Conservation (phyloP, 2,113 vertebrate genomes). For the Aspidoscelis tigris region DNA sequence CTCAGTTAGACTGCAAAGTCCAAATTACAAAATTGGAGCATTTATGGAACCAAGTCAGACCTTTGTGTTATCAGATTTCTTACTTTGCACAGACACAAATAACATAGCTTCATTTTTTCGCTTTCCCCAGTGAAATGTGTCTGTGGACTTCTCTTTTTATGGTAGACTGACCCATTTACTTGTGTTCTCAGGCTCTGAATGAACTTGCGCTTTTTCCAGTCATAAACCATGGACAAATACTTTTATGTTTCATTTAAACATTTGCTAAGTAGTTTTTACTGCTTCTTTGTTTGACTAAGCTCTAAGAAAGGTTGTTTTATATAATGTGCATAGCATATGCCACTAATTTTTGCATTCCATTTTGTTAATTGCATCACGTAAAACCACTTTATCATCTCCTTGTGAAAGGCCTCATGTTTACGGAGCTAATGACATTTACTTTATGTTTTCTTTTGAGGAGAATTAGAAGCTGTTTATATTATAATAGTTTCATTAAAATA, state of each 20-base stretch:
- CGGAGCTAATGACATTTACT: conserved; percentile 53
- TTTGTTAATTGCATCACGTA: conserved; percentile 52
- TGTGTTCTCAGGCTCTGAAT: conserved; percentile 38
- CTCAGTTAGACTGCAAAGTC: not conserved
- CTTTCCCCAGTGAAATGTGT: not conserved
- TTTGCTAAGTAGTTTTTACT: conserved; percentile 62
- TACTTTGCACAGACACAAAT: not conserved
- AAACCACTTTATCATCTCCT: conserved; percentile 50
- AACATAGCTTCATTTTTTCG: not conserved
- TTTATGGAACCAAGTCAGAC: not conserved
- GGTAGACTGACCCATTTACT: conserved; percentile 35
- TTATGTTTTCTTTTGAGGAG: conserved; percentile 54
- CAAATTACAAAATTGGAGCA: not conserved
- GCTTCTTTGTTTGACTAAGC: conserved; percentile 69
- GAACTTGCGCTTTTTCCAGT: conserved; percentile 35
- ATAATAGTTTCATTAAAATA: not conserved
- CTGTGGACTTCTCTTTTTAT: conserved; percentile 11
- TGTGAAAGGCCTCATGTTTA: conserved; percentile 62
- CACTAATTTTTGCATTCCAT: conserved; percentile 51
- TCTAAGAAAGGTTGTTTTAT: conserved; percentile 50
- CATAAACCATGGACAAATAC: conserved; percentile 35
- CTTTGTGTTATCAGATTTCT: not conserved
- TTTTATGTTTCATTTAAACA: conserved; percentile 65
- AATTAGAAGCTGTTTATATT: not conserved
- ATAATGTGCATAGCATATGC: conserved; percentile 53